phyloP scores from a whole-genome alignment of 1,140 invertebrate genomes.

The Aphidius ervi region DNA sequence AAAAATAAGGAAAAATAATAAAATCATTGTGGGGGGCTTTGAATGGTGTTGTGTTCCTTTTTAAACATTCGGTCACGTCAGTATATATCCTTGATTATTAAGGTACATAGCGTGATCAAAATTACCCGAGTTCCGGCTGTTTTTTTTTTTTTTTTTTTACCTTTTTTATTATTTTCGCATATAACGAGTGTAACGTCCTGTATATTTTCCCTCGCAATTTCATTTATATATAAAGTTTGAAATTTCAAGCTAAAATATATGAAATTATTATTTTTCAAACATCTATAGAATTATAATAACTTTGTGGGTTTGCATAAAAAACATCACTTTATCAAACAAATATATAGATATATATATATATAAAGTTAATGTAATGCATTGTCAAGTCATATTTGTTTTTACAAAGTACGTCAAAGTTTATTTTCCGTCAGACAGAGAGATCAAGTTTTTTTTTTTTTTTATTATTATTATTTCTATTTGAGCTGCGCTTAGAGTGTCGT shows the following conservation, averaged over 20 bases:
- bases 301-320: too few relatives aligned
- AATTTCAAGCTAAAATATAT: neutral
- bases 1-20: neutral
- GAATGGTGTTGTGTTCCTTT: conserved; percentile 8
- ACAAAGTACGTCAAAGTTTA: too few relatives aligned
- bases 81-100: neutral
- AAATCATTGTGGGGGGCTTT: neutral
- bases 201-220: conserved; percentile 14
- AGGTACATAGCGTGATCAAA: conserved; percentile 19
- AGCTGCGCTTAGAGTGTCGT: too few relatives aligned
- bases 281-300: too few relatives aligned
- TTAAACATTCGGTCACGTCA: conserved; percentile 18
- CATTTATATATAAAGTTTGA: conserved; percentile 21
- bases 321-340: too few relatives aligned
- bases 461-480: too few relatives aligned
- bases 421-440: too few relatives aligned
- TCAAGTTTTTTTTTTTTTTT: too few relatives aligned
- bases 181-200: conserved; percentile 9
- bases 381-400: too few relatives aligned
- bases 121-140: conserved; percentile 13
- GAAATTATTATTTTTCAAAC: too few relatives aligned
- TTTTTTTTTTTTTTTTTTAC: conserved; percentile 10
- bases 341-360: too few relatives aligned
- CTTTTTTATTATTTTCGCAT: neutral
- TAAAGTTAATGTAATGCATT: too few relatives aligned